Evolutionary conservation across 2,113 vertebrate genomes (phyloP).

Genomic region (Vimba vimba): DNA sequence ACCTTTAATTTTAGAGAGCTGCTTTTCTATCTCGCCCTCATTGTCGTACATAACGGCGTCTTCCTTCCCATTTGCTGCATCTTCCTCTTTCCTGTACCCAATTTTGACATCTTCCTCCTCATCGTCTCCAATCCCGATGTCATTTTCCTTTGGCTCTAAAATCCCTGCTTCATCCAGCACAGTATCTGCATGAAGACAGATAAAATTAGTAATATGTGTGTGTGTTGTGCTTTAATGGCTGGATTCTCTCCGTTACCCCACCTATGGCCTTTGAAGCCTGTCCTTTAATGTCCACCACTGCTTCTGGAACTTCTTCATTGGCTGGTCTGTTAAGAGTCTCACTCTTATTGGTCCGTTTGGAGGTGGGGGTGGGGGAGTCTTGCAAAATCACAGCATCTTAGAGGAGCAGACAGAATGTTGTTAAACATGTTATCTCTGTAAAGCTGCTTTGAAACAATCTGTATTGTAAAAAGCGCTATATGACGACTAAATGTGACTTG

Average conservation of each 20-base stretch:
- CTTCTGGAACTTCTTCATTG: constrained; percentile 51
- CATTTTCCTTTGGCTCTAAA: constrained; percentile 23
- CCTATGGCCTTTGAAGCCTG: constrained; percentile 59
- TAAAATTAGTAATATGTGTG: not conserved
- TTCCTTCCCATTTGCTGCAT: constrained; percentile 30
- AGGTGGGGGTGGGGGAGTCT: not conserved
- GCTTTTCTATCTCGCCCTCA: constrained; percentile 58
- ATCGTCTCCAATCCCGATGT: constrained; percentile 7
- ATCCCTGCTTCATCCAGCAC: constrained; percentile 55
- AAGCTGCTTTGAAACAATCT: no score
- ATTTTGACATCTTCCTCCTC: constrained; percentile 62
- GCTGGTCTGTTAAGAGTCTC: constrained; percentile 10
- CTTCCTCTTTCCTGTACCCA: constrained; percentile 49
- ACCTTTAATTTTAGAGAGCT: constrained; percentile 56
- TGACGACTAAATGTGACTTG: no score
- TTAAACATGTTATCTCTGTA: no score
- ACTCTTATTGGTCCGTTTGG: constrained; percentile 25
- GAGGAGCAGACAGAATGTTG: not conserved
- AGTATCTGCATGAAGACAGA: constrained; percentile 57
- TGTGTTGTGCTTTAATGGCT: not conserved
- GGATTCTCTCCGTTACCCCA: not conserved
- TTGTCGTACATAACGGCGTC: constrained; percentile 51
- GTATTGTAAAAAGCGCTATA: no score
- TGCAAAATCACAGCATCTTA: constrained; percentile 1
- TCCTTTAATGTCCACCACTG: constrained; percentile 62